Percentiles rank a stretch among this genome's conserved stretches.
Evolutionary conservation across 2,888 invertebrate genomes (phyloP).

Genomic region (Apoda limacodes): DNA sequence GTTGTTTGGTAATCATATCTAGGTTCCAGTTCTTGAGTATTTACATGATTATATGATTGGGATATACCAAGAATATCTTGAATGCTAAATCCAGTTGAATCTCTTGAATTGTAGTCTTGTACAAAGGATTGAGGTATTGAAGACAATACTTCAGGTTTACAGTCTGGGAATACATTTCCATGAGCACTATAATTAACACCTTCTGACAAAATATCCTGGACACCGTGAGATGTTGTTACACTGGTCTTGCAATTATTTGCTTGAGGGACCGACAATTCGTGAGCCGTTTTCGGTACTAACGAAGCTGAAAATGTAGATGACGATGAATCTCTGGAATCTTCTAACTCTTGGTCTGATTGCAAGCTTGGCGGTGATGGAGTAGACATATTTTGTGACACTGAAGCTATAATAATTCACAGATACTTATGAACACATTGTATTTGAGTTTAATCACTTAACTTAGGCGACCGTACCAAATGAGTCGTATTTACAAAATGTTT

Average conservation of each 20-base stretch:
- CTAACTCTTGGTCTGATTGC: slow-evolving; percentile 38
- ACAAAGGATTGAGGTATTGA: slow-evolving; percentile 39
- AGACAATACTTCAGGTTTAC: slow-evolving; percentile 41
- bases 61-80: slow-evolving; percentile 61
- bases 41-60: slow-evolving; percentile 38
- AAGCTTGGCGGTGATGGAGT: slow-evolving; percentile 43
- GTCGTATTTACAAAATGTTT: slow-evolving; percentile 63
- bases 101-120: slow-evolving; percentile 62
- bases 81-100: slow-evolving; percentile 60
- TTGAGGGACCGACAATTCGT: slow-evolving; percentile 22
- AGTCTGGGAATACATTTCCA: slow-evolving; percentile 38
- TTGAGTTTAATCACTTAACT: slow-evolving; percentile 29
- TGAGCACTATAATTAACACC: slow-evolving; percentile 31
- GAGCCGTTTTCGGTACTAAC: slow-evolving; percentile 24
- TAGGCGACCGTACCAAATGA: slow-evolving; percentile 48
- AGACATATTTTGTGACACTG: slow-evolving; percentile 34
- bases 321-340: slow-evolving; percentile 39
- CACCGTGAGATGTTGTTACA: slow-evolving; percentile 46
- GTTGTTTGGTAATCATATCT: slow-evolving; percentile 50
- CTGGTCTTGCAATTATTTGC: slow-evolving; percentile 30
- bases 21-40: slow-evolving; percentile 33
- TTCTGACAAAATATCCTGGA: slow-evolving; percentile 53
- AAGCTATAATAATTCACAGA: too few relatives aligned
- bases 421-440: too few relatives aligned
- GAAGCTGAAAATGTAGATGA: slow-evolving; percentile 37